Conservation (phyloP, 2,113 vertebrate species). For the Aleadryas rufinucha region DNA sequence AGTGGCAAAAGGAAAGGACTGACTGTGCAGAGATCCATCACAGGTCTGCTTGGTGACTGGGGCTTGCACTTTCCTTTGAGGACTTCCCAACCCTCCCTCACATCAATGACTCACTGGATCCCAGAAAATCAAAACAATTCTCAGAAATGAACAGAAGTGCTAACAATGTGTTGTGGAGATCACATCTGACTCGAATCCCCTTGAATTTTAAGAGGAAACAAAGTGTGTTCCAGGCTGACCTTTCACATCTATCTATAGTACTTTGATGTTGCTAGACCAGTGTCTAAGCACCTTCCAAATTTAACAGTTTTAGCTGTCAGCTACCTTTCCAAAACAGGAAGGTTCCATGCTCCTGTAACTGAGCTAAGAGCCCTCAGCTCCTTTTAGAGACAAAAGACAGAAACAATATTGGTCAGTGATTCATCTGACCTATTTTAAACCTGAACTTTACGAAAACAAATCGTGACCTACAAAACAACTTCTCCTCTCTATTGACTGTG, state of each 20-base stretch:
- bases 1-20: not conserved
- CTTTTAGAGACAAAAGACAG: constrained; percentile 33
- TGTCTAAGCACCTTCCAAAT: not conserved
- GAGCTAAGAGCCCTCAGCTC: constrained; percentile 5
- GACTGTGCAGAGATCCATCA: not conserved
- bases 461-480: not conserved
- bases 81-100: not conserved
- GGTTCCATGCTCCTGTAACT: not conserved
- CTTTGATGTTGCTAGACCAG: not conserved
- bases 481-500: constrained; percentile 1
- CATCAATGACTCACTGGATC: not conserved
- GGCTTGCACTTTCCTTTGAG: not conserved
- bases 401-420: constrained; percentile 24
- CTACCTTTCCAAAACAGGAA: constrained; percentile 52
- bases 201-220: not conserved
- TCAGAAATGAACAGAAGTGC: not conserved
- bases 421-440: constrained; percentile 52
- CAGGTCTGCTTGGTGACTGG: not conserved
- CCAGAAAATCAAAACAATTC: not conserved
- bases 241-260: not conserved
- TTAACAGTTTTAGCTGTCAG: constrained; percentile 18
- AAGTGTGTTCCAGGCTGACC: not conserved
- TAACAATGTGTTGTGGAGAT: not conserved
- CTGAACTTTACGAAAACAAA: not conserved
- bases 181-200: not conserved